Evolutionary conservation across 1,140 invertebrate genomes (phyloP).

Genomic region (Pseudomyrmex flavicornis): DNA sequence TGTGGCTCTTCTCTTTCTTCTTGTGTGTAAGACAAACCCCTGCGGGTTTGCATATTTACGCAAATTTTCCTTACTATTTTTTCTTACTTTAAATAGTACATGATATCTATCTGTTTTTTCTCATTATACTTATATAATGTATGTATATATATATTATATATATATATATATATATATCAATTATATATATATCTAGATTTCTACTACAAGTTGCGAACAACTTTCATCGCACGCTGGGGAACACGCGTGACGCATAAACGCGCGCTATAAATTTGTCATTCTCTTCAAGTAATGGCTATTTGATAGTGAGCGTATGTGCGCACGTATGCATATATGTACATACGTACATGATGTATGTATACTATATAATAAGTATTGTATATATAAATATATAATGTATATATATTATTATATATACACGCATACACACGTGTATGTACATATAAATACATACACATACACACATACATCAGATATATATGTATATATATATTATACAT

Average conservation of each 20-base stretch:
- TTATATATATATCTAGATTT: slow-evolving; percentile 76
- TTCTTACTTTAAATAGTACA: slow-evolving; percentile 72
- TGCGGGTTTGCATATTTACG: slow-evolving; percentile 29
- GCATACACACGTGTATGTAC: too few relatives aligned
- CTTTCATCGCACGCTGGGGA: slow-evolving; percentile 60
- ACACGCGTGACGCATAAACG: slow-evolving; percentile 61
- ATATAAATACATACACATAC: too few relatives aligned
- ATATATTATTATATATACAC: too few relatives aligned
- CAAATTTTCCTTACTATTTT: slow-evolving; percentile 49
- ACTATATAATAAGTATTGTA: too few relatives aligned
- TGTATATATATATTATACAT: too few relatives aligned
- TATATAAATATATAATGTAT: too few relatives aligned
- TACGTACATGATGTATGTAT: slow-evolving; percentile 52
- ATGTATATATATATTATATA: slow-evolving; percentile 62
- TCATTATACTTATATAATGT: slow-evolving; percentile 72
- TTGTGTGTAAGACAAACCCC: slow-evolving; percentile 52
- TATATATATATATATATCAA: slow-evolving; percentile 60
- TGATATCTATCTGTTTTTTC: slow-evolving; percentile 63
- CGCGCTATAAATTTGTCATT: slow-evolving; percentile 71
- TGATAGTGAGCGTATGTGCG: slow-evolving; percentile 69
- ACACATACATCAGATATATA: too few relatives aligned
- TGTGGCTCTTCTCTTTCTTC: slow-evolving; percentile 1
- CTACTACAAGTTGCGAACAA: slow-evolving; percentile 63
- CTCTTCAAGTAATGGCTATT: slow-evolving; percentile 63
- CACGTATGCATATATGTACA: slow-evolving; percentile 71